These are phyloP conservation scores for Bhutanitis thaidina DNA, from an alignment of 2,888 invertebrate genomes.

Conservation along the genomic window DNA sequence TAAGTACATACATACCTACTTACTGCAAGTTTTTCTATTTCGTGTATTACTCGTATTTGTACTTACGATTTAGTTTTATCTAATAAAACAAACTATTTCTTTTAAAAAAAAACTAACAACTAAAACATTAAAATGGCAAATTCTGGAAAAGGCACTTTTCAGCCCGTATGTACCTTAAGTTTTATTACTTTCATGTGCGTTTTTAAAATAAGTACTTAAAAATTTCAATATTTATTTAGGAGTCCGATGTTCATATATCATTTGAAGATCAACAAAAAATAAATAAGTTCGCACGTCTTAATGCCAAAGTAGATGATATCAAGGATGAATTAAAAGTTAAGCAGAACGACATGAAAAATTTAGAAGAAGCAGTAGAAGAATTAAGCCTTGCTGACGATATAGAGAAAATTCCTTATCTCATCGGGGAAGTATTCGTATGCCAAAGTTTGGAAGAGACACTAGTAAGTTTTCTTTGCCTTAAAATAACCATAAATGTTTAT, in stretches of 20 bases:
- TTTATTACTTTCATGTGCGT: conserved; percentile 19
- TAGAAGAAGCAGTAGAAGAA: conserved; percentile 96
- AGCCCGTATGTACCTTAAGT: conserved; percentile 78
- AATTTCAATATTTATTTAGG: conserved; percentile 53
- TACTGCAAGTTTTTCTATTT: no score
- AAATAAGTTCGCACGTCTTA: conserved; percentile 96
- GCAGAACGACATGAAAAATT: conserved; percentile 93
- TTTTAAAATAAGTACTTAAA: background rate
- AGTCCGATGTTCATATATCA: conserved; percentile 95
- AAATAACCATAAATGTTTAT: no score
- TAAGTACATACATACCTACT: no score
- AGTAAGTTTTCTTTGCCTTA: conserved; percentile 55
- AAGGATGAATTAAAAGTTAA: conserved; percentile 92
- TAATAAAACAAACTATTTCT: no score
- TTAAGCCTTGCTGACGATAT: conserved; percentile 88
- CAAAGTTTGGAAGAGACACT: conserved; percentile 88
- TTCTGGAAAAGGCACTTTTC: conserved; percentile 83
- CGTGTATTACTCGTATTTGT: no score
- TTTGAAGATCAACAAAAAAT: conserved; percentile 98
- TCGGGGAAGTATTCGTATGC: conserved; percentile 94
- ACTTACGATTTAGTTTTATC: no score
- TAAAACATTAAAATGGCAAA: conserved; percentile 44
- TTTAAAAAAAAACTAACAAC: no score
- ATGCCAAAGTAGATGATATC: conserved; percentile 94
- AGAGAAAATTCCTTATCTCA: conserved; percentile 88